These are phyloP conservation scores for Acestrorhynchus altus DNA, from an alignment of 2,797 vertebrate genomes.

Conservation along the genomic window DNA sequence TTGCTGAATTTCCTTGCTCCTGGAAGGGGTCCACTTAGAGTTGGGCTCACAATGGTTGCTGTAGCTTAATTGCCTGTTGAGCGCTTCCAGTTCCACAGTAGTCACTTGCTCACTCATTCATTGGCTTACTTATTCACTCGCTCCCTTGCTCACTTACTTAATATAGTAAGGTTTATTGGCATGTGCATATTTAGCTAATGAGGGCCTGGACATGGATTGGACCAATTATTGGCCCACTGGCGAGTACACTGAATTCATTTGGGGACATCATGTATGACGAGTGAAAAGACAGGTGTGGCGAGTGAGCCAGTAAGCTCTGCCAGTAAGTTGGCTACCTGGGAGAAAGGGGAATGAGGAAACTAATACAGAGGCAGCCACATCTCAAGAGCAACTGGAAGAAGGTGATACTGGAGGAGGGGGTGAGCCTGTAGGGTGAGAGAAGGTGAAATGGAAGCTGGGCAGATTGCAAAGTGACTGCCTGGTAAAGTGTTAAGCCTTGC, in stretches of 20 bases:
- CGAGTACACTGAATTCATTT: background rate
- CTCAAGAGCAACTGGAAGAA: conserved; percentile 4
- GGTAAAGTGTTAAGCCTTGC: too few species aligned
- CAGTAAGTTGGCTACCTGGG: background rate
- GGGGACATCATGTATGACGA: conserved; percentile 3
- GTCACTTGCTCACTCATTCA: background rate
- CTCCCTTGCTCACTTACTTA: background rate
- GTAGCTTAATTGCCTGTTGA: conserved; percentile 49
- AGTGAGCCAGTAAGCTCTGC: background rate
- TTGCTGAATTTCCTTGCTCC: conserved; percentile 44
- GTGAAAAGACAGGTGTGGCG: background rate
- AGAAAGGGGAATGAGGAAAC: background rate
- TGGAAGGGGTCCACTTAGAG: conserved; percentile 40
- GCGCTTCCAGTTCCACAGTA: conserved; percentile 45
- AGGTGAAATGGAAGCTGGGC: background rate
- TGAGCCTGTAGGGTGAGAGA: background rate
- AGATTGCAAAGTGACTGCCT: background rate
- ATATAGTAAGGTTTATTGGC: background rate
- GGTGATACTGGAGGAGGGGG: background rate
- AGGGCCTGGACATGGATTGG: background rate
- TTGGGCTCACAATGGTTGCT: conserved; percentile 13
- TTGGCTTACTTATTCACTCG: background rate
- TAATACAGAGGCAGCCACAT: background rate
- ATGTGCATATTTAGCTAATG: background rate
- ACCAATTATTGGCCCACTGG: background rate